Evolutionary conservation across 2,113 vertebrate species (phyloP).

Genomic region (Thinocorus orbignyianus): DNA sequence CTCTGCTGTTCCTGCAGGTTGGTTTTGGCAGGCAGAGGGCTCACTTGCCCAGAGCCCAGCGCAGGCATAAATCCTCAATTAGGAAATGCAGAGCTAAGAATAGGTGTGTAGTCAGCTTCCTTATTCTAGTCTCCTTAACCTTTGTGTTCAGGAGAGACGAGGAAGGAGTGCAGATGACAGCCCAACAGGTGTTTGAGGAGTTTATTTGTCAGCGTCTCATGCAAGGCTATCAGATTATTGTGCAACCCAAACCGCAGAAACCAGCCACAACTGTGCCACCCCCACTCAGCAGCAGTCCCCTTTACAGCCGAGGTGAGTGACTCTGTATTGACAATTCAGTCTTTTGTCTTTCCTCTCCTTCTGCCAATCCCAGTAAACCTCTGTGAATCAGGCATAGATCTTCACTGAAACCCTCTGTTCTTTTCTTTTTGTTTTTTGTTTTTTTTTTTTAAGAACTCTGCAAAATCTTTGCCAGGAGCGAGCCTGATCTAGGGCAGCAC

Average conservation of each 20-base stretch:
- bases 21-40: neutral
- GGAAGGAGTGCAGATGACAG: slow-evolving; percentile 88
- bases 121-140: slow-evolving; percentile 3
- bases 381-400: fast-evolving
- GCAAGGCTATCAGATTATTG: slow-evolving; percentile 98
- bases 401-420: neutral
- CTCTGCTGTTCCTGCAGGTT: neutral
- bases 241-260: slow-evolving; percentile 87
- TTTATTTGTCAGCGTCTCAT: slow-evolving; percentile 97
- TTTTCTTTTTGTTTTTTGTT: neutral
- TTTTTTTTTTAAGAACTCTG: neutral
- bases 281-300: slow-evolving; percentile 92
- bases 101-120: neutral
- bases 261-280: slow-evolving; percentile 73
- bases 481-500: neutral
- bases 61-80: neutral
- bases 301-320: slow-evolving; percentile 90
- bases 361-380: neutral
- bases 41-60: neutral
- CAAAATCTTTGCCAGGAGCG: neutral
- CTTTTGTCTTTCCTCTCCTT: neutral
- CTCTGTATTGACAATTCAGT: neutral
- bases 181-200: slow-evolving; percentile 96
- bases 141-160: slow-evolving; percentile 87
- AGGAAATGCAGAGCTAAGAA: neutral